Conservation (phyloP, 2,888 invertebrate genomes). For the Chouioia cunea region DNA sequence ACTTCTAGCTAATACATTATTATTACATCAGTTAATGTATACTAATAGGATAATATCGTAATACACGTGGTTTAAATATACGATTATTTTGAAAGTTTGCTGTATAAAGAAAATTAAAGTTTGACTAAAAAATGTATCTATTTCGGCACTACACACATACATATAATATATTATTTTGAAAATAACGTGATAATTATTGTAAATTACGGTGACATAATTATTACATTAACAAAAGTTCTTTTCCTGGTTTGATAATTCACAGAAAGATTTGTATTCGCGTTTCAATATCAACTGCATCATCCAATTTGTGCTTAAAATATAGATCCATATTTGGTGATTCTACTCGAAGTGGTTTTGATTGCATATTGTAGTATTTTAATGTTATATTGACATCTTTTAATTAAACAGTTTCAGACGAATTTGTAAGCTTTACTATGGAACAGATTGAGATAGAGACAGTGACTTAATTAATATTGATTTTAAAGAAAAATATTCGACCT, state of each 20-base stretch:
- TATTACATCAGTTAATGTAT: constrained; percentile 17
- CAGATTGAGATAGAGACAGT: too few species aligned
- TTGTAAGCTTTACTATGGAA: neutral
- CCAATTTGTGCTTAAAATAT: neutral
- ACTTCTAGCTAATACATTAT: constrained; percentile 6
- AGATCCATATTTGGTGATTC: neutral
- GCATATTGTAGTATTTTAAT: constrained; percentile 1
- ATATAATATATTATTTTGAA: neutral
- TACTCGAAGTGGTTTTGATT: constrained; percentile 22
- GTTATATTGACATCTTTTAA: constrained; percentile 14
- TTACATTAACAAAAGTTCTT: neutral
- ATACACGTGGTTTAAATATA: neutral
- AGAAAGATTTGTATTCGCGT: too few species aligned
- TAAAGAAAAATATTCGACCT: too few species aligned
- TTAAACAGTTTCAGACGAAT: constrained; percentile 1
- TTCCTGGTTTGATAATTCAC: neutral
- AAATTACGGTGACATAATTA: neutral
- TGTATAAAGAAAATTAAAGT: constrained; percentile 1
- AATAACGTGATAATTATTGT: neutral
- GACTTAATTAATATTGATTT: too few species aligned
- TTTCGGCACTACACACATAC: neutral
- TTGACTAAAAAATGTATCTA: neutral
- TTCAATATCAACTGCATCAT: too few species aligned
- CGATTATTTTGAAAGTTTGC: neutral
- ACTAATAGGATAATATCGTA: constrained; percentile 34